Evolutionary conservation across 2,888 invertebrate species (phyloP).

Genomic region (Diadegma fenestrale): DNA sequence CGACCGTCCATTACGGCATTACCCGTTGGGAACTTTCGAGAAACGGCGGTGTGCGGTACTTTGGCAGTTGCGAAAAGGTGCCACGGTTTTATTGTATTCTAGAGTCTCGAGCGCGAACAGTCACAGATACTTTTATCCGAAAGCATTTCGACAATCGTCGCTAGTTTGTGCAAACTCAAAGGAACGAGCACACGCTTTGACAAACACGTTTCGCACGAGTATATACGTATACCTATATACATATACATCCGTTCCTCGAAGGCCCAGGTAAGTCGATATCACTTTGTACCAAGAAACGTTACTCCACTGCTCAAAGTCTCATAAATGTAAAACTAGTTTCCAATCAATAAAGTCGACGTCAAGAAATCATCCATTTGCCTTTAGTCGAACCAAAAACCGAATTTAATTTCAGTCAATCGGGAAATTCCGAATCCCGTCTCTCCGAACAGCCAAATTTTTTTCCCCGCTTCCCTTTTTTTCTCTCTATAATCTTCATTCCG

Average conservation of each 20-base stretch:
- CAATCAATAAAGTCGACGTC: constrained; percentile 41
- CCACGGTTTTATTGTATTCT: constrained; percentile 39
- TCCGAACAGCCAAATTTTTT: background rate
- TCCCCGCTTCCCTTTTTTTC: background rate
- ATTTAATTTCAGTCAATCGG: background rate
- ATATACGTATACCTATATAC: constrained; percentile 5
- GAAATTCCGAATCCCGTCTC: background rate
- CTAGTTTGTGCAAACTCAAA: constrained; percentile 23
- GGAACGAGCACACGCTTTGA: constrained; percentile 29
- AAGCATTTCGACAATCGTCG: constrained; percentile 29
- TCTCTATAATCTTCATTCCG: constrained; percentile 15
- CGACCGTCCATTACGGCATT: constrained; percentile 75
- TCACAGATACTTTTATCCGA: constrained; percentile 3
- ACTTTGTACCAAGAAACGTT: constrained; percentile 30
- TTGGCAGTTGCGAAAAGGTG: constrained; percentile 35
- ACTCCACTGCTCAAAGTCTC: background rate
- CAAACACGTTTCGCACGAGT: constrained; percentile 36
- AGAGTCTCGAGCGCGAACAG: constrained; percentile 27
- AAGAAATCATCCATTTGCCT: constrained; percentile 11
- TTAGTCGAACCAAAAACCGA: background rate
- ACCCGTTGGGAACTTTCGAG: constrained; percentile 80
- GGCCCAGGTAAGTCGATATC: constrained; percentile 48
- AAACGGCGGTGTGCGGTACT: constrained; percentile 71
- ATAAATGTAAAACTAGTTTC: constrained; percentile 23
- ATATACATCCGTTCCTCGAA: constrained; percentile 16